Conservation (phyloP, 2,797 vertebrate genomes). For the Sitta carolinensis region DNA sequence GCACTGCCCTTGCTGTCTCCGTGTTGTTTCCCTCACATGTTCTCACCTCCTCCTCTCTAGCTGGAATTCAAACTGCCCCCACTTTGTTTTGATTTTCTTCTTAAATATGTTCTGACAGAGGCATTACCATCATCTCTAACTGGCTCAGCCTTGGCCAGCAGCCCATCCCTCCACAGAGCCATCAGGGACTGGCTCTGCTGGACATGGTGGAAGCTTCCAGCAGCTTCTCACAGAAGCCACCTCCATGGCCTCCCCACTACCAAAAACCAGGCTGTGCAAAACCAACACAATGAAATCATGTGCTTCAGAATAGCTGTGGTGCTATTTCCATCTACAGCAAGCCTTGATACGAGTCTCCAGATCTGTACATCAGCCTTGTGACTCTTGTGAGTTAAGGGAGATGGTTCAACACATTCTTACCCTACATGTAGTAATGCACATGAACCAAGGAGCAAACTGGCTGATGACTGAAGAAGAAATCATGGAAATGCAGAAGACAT, state of each 20-base stretch:
- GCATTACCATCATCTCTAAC: neutral
- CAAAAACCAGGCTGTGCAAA: neutral
- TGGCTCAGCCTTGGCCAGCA: neutral
- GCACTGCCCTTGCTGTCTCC: neutral
- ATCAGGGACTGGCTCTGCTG: neutral
- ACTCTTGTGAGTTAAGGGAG: neutral
- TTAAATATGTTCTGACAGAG: neutral
- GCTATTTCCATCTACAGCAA: neutral
- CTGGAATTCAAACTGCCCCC: neutral
- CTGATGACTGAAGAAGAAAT: neutral
- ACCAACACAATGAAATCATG: neutral
- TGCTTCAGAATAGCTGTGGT: neutral
- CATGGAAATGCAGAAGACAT: neutral
- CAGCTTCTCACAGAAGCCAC: neutral
- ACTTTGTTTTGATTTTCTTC: neutral
- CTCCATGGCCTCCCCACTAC: fast-evolving
- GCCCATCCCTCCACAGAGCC: neutral
- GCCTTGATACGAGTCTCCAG: neutral
- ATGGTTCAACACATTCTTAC: neutral
- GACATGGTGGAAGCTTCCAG: neutral
- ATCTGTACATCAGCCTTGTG: neutral
- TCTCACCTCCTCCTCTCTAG: neutral
- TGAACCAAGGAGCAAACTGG: neutral
- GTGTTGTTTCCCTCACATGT: neutral
- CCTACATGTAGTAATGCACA: neutral